These are phyloP conservation scores for Anarhynchus alexandrinus DNA, from an alignment of 2,113 vertebrate species.

Conservation along the genomic window DNA sequence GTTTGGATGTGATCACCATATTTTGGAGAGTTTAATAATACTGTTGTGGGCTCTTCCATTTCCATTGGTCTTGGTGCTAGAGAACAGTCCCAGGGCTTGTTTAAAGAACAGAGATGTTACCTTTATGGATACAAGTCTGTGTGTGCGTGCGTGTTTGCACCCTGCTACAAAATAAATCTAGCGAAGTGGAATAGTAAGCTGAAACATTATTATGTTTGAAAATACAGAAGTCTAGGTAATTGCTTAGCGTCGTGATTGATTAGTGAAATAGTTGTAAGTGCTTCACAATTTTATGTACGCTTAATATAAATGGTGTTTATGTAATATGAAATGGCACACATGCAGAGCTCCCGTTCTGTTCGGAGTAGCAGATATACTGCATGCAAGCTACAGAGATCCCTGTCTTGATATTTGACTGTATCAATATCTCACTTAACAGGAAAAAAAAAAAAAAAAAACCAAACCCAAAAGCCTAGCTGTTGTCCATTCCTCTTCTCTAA, in stretches of 20 bases:
- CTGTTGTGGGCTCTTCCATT: background rate
- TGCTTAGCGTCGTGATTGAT: rapidly evolving
- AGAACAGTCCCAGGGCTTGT: background rate
- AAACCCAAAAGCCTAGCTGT: background rate
- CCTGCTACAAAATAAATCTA: background rate
- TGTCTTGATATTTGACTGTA: background rate
- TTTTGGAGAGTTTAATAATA: background rate
- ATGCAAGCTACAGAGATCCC: background rate
- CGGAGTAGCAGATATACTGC: background rate
- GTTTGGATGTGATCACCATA: rapidly evolving
- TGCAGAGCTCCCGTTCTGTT: background rate
- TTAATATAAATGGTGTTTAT: background rate
- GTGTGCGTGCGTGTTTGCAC: background rate
- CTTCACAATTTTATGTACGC: background rate
- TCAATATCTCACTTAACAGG: background rate
- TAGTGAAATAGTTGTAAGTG: background rate
- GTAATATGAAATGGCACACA: background rate
- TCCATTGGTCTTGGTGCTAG: background rate
- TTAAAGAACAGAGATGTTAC: background rate
- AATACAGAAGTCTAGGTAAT: background rate
- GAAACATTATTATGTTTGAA: background rate
- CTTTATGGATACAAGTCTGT: background rate
- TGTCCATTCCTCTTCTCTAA: background rate
- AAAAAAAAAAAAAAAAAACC: background rate
- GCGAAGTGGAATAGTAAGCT: background rate